These are phyloP conservation scores for Drosophila anomalata DNA, from an alignment of 2,888 invertebrate species.

Conservation along the genomic window DNA sequence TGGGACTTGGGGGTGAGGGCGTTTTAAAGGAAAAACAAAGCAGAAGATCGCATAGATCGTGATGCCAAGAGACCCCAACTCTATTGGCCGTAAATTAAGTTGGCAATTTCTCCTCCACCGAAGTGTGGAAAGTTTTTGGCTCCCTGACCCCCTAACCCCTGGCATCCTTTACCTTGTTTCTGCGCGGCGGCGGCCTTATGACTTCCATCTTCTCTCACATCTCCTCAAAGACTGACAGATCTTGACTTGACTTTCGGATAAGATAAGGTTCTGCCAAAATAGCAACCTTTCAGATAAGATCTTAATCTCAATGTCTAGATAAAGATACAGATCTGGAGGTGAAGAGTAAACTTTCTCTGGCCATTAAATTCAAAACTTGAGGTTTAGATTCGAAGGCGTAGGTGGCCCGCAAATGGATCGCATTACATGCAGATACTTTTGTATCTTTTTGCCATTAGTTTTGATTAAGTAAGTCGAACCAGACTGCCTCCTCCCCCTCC, in stretches of 20 bases:
- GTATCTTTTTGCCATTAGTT: slow-evolving; percentile 31
- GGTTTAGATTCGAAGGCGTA: slow-evolving; percentile 29
- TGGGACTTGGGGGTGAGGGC: neutral
- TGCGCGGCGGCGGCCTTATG: slow-evolving; percentile 21
- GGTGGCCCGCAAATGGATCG: slow-evolving; percentile 44
- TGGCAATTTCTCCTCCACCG: slow-evolving; percentile 65
- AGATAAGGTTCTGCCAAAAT: neutral
- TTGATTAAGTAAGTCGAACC: slow-evolving; percentile 37
- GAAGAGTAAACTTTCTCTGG: neutral
- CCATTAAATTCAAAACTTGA: too few relatives aligned
- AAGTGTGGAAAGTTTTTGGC: slow-evolving; percentile 15
- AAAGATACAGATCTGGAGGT: too few relatives aligned
- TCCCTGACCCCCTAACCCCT: neutral
- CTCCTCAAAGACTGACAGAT: neutral
- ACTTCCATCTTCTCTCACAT: slow-evolving; percentile 9
- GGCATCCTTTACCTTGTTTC: slow-evolving; percentile 20
- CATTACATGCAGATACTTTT: slow-evolving; percentile 44
- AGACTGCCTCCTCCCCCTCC: neutral
- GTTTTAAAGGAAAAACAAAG: slow-evolving; percentile 43
- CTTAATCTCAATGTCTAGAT: neutral
- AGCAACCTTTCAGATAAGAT: neutral
- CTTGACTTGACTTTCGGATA: neutral
- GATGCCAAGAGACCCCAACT: neutral
- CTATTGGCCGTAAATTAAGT: slow-evolving; percentile 69
- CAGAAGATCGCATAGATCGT: slow-evolving; percentile 53